Evolutionary conservation across 2,113 vertebrate genomes (phyloP), one percentile per base, ranked within the genome.

Genomic region (Saccopteryx bilineata): DNA sequence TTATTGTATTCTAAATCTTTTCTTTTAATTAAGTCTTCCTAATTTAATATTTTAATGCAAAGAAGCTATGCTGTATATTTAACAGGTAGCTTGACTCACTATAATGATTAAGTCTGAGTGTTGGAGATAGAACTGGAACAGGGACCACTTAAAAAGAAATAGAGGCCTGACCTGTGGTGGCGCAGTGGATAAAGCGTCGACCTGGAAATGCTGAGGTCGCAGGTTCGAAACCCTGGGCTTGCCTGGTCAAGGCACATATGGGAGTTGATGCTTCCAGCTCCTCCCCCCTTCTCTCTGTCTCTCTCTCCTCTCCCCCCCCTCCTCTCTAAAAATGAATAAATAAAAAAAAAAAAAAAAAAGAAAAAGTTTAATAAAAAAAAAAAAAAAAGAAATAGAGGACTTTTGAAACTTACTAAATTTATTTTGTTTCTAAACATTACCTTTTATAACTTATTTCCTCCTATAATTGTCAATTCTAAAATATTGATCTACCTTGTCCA

Each of bases 11-110:
- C 68, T 87, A 78, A 91, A 89, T 72, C 50, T 93, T 91, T 76
- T 87, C 52, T 58, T 81, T 81, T 46, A 88, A 91, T 71, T 85
- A 86, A 96, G 17, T 69, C 81, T 96, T 88, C 21, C 50, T 66
- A 84, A 95, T 91, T 96, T 94, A 56, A 48, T 89, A 60, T n/a
- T 90, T 86, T 90, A 87, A 88, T 96, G 63, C 17, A 96, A 26
- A 94, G 94, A 86, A 89, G 48, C 58, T 87, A 15, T 90, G 48
- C 58, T 87, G 12, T 90, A 39, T n/a, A 92, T 93, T 82, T 84
- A 23, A 94, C 48, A 93, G 78, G 56, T 82, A 95, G 89, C 54
- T 95, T 93, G 61, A 82, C 65, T 90, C 65, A 75, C 19, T 85
- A 87, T 89, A 87, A 96, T 60, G 50, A 76, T 66, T 87, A 39